Base-by-base conservation (phyloP, 2,797 vertebrate genomes). In the Loris lydekkerianus region DNA sequence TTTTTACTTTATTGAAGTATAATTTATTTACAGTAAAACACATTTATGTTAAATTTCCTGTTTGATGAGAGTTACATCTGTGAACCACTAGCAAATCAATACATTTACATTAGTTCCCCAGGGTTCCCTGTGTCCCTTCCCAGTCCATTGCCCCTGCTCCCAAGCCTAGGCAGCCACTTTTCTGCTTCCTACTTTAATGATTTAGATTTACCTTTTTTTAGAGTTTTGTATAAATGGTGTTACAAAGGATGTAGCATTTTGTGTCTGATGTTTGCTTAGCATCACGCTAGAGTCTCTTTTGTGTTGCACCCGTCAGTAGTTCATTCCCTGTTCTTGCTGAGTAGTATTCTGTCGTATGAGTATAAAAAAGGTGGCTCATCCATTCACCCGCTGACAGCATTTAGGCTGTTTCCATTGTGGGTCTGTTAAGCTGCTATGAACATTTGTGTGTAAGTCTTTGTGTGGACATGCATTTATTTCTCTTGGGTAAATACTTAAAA, bases 401-500 rank as follows among this genome's bases (percentile, higher is more conserved):
- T 46, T 86, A 25, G 17, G 9, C 11, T 80, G 43, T 67, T 84
- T 69, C 13, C n/a, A 77, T 21, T 60, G 81, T 60, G 49, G 23
- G 1, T 29, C 29, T 91, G 3, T 65, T 70, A 56, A 67, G 49
- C 11, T 67, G 3, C 53, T 61, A 7, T n/a, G 86, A 80, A 56
- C 5, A 10, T 29, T 56, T 60, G 46, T 7, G 31, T 73, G 34
- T 1, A 25, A 56, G 21, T 43, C 37, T 95, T 84, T 92, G 37
- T 61, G 31, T 56, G 27, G 37, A 11, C 11, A 11, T 31, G 17
- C 29, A 91, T 86, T 91, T 25, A 65, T 37, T 76, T 86, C 20
- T 91, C 77, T 70, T 60, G 53, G 15, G n/a, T 63, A 37, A 94
- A 85, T 81, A 46, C 34, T 72, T n/a, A 15, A 92, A 89, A 70